Conservation (phyloP, 92 coral and sea anemone genomes). For the Epizoanthus ramosus region DNA sequence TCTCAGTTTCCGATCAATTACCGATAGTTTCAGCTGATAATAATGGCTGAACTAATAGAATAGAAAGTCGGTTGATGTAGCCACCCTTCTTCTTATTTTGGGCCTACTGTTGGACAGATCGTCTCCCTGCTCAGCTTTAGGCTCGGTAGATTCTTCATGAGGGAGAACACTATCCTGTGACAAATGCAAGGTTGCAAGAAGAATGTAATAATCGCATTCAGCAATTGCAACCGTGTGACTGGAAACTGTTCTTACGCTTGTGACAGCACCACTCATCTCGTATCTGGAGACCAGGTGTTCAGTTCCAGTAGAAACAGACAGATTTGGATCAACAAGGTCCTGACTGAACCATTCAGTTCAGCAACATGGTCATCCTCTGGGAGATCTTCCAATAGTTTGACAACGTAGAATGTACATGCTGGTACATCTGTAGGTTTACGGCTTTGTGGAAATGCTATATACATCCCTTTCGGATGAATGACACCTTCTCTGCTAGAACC, state of each 20-base stretch:
- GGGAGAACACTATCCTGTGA: slow-evolving; percentile 8
- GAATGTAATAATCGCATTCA: slow-evolving; percentile 33
- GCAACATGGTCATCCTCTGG: slow-evolving; percentile 51
- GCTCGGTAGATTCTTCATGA: slow-evolving; percentile 6
- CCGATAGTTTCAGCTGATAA: not conserved
- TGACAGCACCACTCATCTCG: slow-evolving; percentile 48
- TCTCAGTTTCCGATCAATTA: not conserved
- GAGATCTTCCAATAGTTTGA: slow-evolving; percentile 55
- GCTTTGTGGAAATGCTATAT: slow-evolving; percentile 45
- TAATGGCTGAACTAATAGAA: slow-evolving; percentile 18
- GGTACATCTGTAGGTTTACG: slow-evolving; percentile 47
- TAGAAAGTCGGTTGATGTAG: slow-evolving; percentile 47
- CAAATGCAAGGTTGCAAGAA: slow-evolving; percentile 25
- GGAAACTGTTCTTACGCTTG: slow-evolving; percentile 29
- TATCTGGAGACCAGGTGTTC: slow-evolving; percentile 40
- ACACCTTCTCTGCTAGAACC: slow-evolving; percentile 21
- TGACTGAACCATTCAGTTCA: slow-evolving; percentile 40
- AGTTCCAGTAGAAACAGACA: slow-evolving; percentile 39
- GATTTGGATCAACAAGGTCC: slow-evolving; percentile 53
- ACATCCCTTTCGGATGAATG: slow-evolving; percentile 42
- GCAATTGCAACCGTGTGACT: slow-evolving; percentile 44
- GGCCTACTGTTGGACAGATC: slow-evolving; percentile 25
- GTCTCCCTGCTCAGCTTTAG: slow-evolving; percentile 11
- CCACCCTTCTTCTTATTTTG: slow-evolving; percentile 41
- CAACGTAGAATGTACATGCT: slow-evolving; percentile 47